Evolutionary conservation across 2,888 invertebrate genomes (phyloP).

Genomic region (Tetrapedia diversipes): DNA sequence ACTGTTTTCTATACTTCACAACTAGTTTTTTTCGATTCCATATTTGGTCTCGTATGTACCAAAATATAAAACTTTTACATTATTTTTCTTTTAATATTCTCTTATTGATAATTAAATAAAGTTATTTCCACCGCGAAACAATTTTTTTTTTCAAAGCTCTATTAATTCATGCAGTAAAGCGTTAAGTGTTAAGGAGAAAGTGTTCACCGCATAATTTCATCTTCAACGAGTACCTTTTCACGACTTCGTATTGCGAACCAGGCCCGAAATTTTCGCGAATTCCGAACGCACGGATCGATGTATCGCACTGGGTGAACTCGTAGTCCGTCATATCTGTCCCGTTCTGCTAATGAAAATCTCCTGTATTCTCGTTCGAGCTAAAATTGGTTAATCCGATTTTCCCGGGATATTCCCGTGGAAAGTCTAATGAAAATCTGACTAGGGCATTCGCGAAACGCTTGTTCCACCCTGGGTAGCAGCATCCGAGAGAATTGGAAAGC

Average conservation of each 20-base stretch:
- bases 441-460: slow-evolving; percentile 22
- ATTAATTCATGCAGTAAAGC: too few relatives aligned
- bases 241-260: background rate
- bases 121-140: too few relatives aligned
- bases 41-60: too few relatives aligned
- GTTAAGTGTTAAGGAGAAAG: too few relatives aligned
- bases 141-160: too few relatives aligned
- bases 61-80: too few relatives aligned
- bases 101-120: too few relatives aligned
- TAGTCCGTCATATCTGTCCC: slow-evolving; percentile 10
- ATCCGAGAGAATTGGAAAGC: slow-evolving; percentile 35
- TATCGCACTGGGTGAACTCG: background rate
- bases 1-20: too few relatives aligned
- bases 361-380: slow-evolving; percentile 19
- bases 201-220: too few relatives aligned
- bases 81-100: too few relatives aligned
- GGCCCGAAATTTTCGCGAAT: background rate
- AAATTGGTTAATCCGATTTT: slow-evolving; percentile 53
- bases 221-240: too few relatives aligned
- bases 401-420: slow-evolving; percentile 27
- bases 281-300: background rate
- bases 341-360: slow-evolving; percentile 47
- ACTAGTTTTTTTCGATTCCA: too few relatives aligned
- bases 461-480: background rate
- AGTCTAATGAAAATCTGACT: slow-evolving; percentile 51